These are phyloP conservation scores for Netelia inedita DNA, from an alignment of 2,888 invertebrate species.

Conservation along the genomic window DNA sequence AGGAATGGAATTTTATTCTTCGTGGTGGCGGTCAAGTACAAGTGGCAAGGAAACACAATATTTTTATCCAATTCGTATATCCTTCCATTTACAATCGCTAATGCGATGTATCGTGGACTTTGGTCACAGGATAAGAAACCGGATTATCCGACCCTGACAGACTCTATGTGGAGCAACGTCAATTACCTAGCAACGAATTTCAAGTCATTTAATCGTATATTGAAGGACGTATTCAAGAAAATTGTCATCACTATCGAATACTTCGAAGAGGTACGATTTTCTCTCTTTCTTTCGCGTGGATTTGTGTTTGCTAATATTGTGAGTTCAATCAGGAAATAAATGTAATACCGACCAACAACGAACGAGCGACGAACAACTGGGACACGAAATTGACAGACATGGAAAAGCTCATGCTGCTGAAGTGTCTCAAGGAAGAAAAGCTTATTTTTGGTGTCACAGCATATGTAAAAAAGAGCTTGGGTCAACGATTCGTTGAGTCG, in stretches of 20 bases:
- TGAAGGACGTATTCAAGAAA: conserved; percentile 86
- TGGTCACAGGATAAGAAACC: conserved; percentile 87
- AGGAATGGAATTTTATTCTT: conserved; percentile 92
- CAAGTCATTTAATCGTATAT: conserved; percentile 86
- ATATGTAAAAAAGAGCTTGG: conserved; percentile 92
- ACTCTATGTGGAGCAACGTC: conserved; percentile 90
- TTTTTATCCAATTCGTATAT: conserved; percentile 65
- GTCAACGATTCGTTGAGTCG: conserved; percentile 93
- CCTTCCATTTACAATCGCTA: background rate
- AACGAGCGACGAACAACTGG: conserved; percentile 87
- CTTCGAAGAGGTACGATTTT: conserved; percentile 86
- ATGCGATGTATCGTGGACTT: background rate
- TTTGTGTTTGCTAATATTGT: background rate
- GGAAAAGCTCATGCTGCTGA: conserved; percentile 93
- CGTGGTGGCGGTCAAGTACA: conserved; percentile 89
- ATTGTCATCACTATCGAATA: conserved; percentile 88
- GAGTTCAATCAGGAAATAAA: conserved; percentile 86
- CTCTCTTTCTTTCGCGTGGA: background rate
- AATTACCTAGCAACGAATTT: conserved; percentile 89
- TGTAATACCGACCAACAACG: conserved; percentile 84
- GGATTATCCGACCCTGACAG: conserved; percentile 87
- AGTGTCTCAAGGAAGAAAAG: conserved; percentile 92
- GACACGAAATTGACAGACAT: conserved; percentile 88
- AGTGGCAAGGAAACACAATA: conserved; percentile 84
- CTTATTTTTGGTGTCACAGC: conserved; percentile 93